Evolutionary conservation across 2,797 vertebrate genomes (phyloP).

Genomic region (Falco rusticolus): DNA sequence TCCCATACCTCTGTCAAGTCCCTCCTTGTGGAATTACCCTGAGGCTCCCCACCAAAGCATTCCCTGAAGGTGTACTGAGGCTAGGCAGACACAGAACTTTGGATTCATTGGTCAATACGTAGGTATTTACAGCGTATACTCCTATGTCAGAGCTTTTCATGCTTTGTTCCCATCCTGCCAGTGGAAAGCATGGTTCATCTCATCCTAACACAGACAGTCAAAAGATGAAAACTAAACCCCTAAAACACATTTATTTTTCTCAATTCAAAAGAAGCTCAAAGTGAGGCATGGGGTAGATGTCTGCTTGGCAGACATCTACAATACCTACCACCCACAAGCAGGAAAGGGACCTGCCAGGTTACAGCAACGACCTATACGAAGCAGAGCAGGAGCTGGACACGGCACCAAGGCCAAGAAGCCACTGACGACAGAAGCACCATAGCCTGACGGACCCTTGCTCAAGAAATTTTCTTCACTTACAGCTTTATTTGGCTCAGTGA

Average conservation of each 20-base stretch:
- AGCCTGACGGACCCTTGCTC: background rate
- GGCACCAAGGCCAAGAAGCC: fast-evolving
- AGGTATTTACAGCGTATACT: fast-evolving
- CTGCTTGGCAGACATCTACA: background rate
- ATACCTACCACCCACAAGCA: background rate
- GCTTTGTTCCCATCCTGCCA: fast-evolving
- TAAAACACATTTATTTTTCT: background rate
- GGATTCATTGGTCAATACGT: background rate
- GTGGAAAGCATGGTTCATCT: background rate
- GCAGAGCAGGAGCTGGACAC: background rate
- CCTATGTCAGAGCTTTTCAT: background rate
- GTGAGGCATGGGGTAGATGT: background rate
- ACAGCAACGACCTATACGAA: background rate
- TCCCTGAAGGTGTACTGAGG: background rate
- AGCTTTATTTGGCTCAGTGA: background rate
- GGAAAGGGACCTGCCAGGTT: background rate
- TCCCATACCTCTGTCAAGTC: background rate
- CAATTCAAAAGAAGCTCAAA: background rate
- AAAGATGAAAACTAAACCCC: background rate
- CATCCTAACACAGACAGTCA: background rate
- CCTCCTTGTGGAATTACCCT: background rate
- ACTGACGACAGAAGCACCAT: background rate
- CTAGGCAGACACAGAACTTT: background rate
- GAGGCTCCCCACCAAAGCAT: fast-evolving
- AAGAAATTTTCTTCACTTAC: background rate